A percentile compares a stretch with the other conserved stretches of the same genome.
Conservation (phyloP, 1,140 invertebrate genomes). For the Stegodyphus mimosarum region DNA sequence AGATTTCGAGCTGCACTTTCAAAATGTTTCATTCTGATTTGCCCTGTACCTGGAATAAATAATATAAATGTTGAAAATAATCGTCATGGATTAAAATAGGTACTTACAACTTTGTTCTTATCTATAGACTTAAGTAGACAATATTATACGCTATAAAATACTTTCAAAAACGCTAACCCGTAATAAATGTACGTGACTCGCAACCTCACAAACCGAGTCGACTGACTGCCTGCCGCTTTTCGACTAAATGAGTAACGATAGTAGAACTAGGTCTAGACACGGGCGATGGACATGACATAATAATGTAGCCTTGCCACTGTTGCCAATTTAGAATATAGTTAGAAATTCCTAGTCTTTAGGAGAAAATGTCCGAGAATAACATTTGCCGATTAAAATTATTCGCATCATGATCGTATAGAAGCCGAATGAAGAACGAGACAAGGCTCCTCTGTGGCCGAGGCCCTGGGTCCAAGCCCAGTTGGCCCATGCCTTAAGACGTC, state of each 20-base stretch:
- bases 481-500: not conserved
- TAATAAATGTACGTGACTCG: not conserved
- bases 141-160: not conserved
- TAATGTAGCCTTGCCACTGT: not conserved
- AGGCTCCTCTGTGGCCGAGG: not conserved
- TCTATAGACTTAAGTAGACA: not conserved
- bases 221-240: not conserved
- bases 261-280: not conserved
- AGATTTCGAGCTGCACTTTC: too few relatives aligned
- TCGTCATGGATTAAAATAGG: not conserved
- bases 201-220: not conserved
- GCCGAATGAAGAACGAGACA: not conserved
- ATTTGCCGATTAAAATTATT: not conserved
- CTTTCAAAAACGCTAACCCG: not conserved
- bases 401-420: not conserved
- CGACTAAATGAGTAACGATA: not conserved
- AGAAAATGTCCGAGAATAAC: not conserved
- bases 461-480: not conserved
- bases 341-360: not conserved
- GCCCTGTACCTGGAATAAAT: too few relatives aligned
- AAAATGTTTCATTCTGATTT: too few relatives aligned
- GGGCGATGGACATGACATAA: not conserved
- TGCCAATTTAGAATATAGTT: not conserved
- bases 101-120: not conserved
- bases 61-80: too few relatives aligned